Percentiles rank a stretch among this genome's conserved stretches.
These are phyloP conservation scores for Apeltes quadracus DNA, from an alignment of 2,113 vertebrate genomes.

Conservation along the genomic window DNA sequence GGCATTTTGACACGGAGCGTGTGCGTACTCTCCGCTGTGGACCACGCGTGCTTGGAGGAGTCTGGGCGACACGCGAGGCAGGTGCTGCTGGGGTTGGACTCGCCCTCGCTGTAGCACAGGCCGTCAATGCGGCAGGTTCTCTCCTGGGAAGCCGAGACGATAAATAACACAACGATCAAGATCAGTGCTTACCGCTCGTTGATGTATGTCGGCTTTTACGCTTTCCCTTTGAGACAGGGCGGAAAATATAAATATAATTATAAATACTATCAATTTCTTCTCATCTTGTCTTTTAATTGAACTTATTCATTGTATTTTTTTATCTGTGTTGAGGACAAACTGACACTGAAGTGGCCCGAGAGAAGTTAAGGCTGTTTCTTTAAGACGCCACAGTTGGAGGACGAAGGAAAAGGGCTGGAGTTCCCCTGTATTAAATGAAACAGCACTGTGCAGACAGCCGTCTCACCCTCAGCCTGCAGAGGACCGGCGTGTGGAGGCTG, in stretches of 20 bases:
- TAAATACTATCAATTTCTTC: not conserved
- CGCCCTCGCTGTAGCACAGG: constrained; percentile 84
- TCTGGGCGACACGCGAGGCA: constrained; percentile 87
- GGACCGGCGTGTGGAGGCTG: constrained; percentile 68
- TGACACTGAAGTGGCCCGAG: not conserved
- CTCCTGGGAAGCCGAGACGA: constrained; percentile 77
- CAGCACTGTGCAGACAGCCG: not conserved
- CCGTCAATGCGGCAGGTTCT: constrained; percentile 88
- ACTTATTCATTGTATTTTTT: not conserved
- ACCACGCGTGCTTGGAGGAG: constrained; percentile 87
- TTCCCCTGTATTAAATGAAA: not conserved
- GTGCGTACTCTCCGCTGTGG: constrained; percentile 84
- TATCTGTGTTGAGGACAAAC: not conserved
- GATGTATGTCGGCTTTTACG: too few species aligned
- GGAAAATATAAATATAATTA: too few species aligned
- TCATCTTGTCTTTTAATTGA: not conserved
- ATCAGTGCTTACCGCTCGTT: constrained; percentile 18
- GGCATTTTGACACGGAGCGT: not conserved
- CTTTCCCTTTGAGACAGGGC: not conserved
- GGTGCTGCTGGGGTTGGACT: constrained; percentile 81
- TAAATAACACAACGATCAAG: not conserved
- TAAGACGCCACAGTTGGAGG: not conserved
- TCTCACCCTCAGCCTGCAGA: constrained; percentile 85
- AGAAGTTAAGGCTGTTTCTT: not conserved
- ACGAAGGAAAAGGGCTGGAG: not conserved